Conservation (phyloP, 2,888 invertebrate genomes). For the Cryptocephalus primarius region DNA sequence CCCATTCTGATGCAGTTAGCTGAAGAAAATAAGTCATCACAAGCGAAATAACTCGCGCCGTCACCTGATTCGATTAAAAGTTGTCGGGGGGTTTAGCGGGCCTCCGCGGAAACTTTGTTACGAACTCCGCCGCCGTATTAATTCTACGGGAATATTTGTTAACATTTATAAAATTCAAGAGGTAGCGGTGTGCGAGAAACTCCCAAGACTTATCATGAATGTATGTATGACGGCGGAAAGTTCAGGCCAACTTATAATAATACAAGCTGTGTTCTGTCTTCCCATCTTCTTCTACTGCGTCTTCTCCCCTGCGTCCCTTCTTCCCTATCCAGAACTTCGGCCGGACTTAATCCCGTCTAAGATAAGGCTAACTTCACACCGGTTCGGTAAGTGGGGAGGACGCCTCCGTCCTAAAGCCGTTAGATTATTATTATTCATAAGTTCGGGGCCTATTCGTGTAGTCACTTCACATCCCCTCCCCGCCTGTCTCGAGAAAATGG, state of each 20-base stretch:
- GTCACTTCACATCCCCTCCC: slow-evolving; percentile 26
- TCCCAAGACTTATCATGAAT: slow-evolving; percentile 28
- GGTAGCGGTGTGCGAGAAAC: slow-evolving; percentile 12
- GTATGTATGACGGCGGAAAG: slow-evolving; percentile 32
- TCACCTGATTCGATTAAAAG: no score
- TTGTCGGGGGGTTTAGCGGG: no score
- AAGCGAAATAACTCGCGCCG: no score
- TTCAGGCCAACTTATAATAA: slow-evolving; percentile 32
- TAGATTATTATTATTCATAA: slow-evolving; percentile 34
- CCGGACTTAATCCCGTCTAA: slow-evolving; percentile 34
- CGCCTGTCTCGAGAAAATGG: slow-evolving; percentile 11
- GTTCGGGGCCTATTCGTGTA: slow-evolving; percentile 33
- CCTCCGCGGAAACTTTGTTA: no score
- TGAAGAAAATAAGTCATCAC: no score
- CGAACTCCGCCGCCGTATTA: slow-evolving; percentile 9
- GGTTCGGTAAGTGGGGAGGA: slow-evolving; percentile 21
- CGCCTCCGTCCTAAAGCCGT: slow-evolving; percentile 30
- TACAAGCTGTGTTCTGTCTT: slow-evolving; percentile 23
- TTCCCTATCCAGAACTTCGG: slow-evolving; percentile 24
- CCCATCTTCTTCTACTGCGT: no score
- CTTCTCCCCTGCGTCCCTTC: not conserved
- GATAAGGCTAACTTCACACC: slow-evolving; percentile 35
- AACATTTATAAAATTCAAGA: slow-evolving; percentile 23
- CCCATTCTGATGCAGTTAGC: no score
- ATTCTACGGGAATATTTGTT: slow-evolving; percentile 19